These are phyloP conservation scores for Lasioglossum malachurum DNA, from an alignment of 2,888 invertebrate genomes.

Conservation along the genomic window DNA sequence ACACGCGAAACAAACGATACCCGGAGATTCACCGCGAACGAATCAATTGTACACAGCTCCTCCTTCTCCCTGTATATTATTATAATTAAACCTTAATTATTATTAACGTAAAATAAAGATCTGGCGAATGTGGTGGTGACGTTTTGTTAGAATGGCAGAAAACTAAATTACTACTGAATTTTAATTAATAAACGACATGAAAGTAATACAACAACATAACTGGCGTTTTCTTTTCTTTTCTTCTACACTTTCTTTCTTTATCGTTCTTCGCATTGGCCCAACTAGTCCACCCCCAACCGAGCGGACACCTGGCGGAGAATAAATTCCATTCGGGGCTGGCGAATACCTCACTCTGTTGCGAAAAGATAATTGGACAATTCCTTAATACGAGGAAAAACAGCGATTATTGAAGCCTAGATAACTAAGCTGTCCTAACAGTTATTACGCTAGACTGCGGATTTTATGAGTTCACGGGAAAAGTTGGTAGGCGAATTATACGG, in stretches of 20 bases:
- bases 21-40: constrained; percentile 22
- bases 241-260: constrained; percentile 63
- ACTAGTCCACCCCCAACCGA: neutral
- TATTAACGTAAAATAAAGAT: constrained; percentile 82
- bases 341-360: neutral
- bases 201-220: constrained; percentile 82
- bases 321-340: neutral
- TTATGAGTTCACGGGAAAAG: neutral
- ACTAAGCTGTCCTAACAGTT: neutral
- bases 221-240: constrained; percentile 55
- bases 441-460: neutral
- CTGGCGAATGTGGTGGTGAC: constrained; percentile 82
- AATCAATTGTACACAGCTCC: constrained; percentile 50
- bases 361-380: neutral
- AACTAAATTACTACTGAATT: constrained; percentile 85
- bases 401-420: neutral
- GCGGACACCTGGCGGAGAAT: neutral
- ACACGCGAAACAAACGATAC: constrained; percentile 23
- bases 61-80: constrained; percentile 81
- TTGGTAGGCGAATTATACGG: neutral
- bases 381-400: neutral
- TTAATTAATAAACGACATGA: constrained; percentile 85
- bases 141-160: constrained; percentile 85
- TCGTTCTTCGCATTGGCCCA: neutral
- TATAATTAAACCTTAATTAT: constrained; percentile 83